Evolutionary conservation across 2,888 invertebrate genomes (phyloP), one percentile per base, ranked within the genome.

Genomic region (Cheilosia grossa): DNA sequence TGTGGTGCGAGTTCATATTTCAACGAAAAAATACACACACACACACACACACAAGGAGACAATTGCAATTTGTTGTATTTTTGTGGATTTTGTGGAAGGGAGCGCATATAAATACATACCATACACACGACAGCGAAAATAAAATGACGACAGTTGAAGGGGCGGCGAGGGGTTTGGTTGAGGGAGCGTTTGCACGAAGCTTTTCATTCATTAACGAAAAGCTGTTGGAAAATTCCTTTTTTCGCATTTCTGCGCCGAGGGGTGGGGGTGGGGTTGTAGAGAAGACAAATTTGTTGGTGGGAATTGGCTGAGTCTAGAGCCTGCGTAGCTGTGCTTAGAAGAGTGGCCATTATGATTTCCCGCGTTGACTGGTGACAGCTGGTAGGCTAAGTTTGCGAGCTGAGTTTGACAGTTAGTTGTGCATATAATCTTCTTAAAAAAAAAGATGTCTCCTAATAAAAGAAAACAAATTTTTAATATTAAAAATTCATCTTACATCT

Each of bases 191-290:
- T 27, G 33, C 44, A 44, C n/a, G 4, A 66, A 82, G 73, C 82
- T 82, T 82, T 82, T 82, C 82, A 82, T 82, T 82, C 82, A 82
- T 73, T 78, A 82, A 63, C 56, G 53, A 49, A 78, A 73, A 82
- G 82, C 82, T 24, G 5, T 4, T 51, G 37, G 27, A 53, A n/a
- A 13, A 21, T 47, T 70, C 9, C 10, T 27, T 47, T 21, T 24
- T 19, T 4, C 13, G 13, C 37, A 17, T 17, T n/a, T 17, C 2
- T 44, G 0, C 9, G n/a, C 19, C 9, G 53, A 33, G 53, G n/a
- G 2, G 13, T 4, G 24, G 24, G 24, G 24, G 33, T 44, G 51
- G 47, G 33, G 9, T 47, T 15, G 30, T 27, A 21, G 24, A 42
- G 19, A 56, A 24, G 15, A 27, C 1, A 15, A 51, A 21, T 15